phyloP scores from a whole-genome alignment of 1,140 invertebrate genomes.

The Branchinecta lindahli region DNA sequence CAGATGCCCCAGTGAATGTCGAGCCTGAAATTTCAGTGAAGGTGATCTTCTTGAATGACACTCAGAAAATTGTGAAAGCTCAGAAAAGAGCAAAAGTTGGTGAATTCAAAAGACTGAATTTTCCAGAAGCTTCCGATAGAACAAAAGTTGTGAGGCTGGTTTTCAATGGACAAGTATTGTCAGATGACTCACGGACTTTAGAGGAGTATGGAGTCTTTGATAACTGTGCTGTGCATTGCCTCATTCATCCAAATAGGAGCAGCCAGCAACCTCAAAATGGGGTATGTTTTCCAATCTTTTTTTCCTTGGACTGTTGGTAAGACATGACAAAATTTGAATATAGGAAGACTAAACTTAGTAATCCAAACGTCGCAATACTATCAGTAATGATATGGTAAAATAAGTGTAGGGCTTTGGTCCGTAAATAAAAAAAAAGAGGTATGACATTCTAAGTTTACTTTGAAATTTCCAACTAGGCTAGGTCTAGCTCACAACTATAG shows the following conservation, averaged over 20 bases:
- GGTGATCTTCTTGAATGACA: constrained; percentile 12
- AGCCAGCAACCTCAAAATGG: too few relatives aligned
- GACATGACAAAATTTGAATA: too few relatives aligned
- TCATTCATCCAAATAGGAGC: constrained; percentile 7
- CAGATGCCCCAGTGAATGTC: neutral
- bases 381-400: too few relatives aligned
- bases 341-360: too few relatives aligned
- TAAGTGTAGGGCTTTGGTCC: too few relatives aligned
- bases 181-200: neutral
- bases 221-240: constrained; percentile 12
- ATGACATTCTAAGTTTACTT: too few relatives aligned
- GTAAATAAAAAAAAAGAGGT: too few relatives aligned
- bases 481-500: too few relatives aligned
- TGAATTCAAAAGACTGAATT: constrained; percentile 3
- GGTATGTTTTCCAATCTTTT: too few relatives aligned
- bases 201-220: constrained; percentile 10
- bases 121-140: constrained; percentile 3
- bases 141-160: constrained; percentile 4
- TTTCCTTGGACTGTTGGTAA: too few relatives aligned
- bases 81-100: constrained; percentile 7
- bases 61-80: constrained; percentile 2
- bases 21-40: neutral
- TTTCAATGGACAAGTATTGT: constrained; percentile 11
- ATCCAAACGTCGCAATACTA: too few relatives aligned
- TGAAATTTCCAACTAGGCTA: too few relatives aligned